These are phyloP conservation scores for Maniola jurtina DNA, from an alignment of 1,140 invertebrate species.

Conservation along the genomic window DNA sequence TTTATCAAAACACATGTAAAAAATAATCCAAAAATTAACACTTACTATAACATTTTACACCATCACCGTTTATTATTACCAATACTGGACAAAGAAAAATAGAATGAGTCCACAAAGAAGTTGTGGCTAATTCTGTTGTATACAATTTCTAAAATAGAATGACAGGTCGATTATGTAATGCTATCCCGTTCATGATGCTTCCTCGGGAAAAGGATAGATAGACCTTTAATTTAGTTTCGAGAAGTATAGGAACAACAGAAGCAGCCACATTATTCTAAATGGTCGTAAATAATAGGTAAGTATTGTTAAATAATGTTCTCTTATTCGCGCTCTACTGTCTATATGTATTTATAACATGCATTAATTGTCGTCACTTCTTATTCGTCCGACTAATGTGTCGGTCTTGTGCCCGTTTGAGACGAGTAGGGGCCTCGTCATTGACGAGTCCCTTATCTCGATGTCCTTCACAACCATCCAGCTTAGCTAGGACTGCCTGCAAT, in stretches of 20 bases:
- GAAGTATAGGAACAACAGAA: too few relatives aligned
- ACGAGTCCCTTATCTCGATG: slow-evolving; percentile 45
- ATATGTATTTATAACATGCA: neutral
- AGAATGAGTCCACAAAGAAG: neutral
- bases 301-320: too few relatives aligned
- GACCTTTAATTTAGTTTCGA: too few relatives aligned
- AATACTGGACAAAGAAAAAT: neutral
- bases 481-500: slow-evolving; percentile 45
- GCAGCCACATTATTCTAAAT: too few relatives aligned
- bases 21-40: slow-evolving; percentile 16
- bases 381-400: slow-evolving; percentile 29
- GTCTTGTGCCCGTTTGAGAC: slow-evolving; percentile 49
- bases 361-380: slow-evolving; percentile 41
- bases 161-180: too few relatives aligned
- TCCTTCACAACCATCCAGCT: slow-evolving; percentile 40
- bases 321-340: too few relatives aligned
- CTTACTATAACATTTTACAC: neutral
- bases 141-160: too few relatives aligned
- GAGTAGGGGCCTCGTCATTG: slow-evolving; percentile 56
- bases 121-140: neutral
- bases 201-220: too few relatives aligned
- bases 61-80: neutral
- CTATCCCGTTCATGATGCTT: too few relatives aligned
- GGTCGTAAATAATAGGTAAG: too few relatives aligned
- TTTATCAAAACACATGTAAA: slow-evolving; percentile 27